Base-by-base conservation (phyloP, 2,888 invertebrate species). In the Sinopyrophorus schimmeli region DNA sequence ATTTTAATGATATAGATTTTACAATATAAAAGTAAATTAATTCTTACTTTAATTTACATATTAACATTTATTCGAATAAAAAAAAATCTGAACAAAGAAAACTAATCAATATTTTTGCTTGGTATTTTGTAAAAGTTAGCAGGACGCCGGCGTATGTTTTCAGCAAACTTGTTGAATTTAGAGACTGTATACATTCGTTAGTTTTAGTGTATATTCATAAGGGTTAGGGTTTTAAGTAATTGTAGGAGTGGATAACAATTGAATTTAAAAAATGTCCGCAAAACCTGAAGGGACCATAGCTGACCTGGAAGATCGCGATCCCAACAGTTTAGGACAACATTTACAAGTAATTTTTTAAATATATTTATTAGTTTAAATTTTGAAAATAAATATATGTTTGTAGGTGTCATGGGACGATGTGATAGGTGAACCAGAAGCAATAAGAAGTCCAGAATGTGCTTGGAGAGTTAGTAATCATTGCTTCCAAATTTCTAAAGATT, bases 371-470 rank as follows among this genome's bases (percentile, higher is more conserved):
- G 5, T 26, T 26, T 26, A n/a, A n/a, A n/a, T n/a, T n/a, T n/a
- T n/a, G n/a, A n/a, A 20, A 20, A 20, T 6, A 20, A 6, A 20
- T 6, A 20, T 20, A 20, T 6, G 20, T 20, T 20, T 5, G 7
- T 58, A 87, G 86, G 81, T 85, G 62, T 77, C 81, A 58, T 86
- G 85, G 84, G 81, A 83, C 58, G 84, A 86, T 61, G 79, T 86
- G 50, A 80, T 86, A 41, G 86, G 84, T 2, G 86, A 86, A 71
- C 86, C 86, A 1, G 82, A 82, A 55, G 82, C 82, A 3, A 80
- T 84, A 7, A 75, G 84, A 37, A 83, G 84, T 62, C 82, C 86
- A 3, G 85, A 85, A 69, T 86, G 82, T 71, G 81, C 81, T 52
- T 88, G 83, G 86, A 75, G 80, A n/a, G 71, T 83, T 28, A 82